Percentiles rank a stretch among this genome's conserved stretches.
phyloP scores from a whole-genome alignment of 2,113 vertebrate species.

The Channa argus region DNA sequence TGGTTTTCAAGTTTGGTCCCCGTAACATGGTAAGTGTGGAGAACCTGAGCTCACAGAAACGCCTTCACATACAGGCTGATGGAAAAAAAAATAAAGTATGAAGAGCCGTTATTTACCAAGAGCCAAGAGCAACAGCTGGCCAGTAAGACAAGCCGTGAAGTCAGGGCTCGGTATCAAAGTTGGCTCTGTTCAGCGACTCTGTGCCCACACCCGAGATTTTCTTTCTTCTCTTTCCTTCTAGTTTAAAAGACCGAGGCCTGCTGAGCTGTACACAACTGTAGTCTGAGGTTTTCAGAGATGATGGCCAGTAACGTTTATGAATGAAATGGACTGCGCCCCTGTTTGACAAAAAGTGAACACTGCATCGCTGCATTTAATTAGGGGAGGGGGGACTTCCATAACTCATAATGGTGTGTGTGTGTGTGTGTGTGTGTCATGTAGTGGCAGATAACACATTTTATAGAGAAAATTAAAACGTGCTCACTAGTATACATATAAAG shows the following conservation, averaged over 20 bases:
- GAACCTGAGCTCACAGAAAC: background rate
- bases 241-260: background rate
- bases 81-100: constrained; percentile 2
- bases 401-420: constrained; percentile 3
- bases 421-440: too few relatives aligned
- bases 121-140: too few relatives aligned
- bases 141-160: too few relatives aligned
- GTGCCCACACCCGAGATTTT: too few relatives aligned
- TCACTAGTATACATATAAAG: too few relatives aligned
- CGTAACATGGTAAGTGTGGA: constrained; percentile 72
- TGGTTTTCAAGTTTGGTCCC: constrained; percentile 59
- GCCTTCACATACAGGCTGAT: background rate
- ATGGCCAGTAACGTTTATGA: constrained; percentile 7
- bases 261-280: background rate
- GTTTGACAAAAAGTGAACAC: constrained; percentile 21
- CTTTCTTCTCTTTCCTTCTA: too few relatives aligned
- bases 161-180: too few relatives aligned
- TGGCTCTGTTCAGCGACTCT: too few relatives aligned
- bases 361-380: constrained; percentile 10
- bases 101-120: too few relatives aligned
- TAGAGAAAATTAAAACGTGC: too few relatives aligned
- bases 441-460: too few relatives aligned
- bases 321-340: constrained; percentile 59
- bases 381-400: background rate
- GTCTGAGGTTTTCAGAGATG: background rate